A percentile compares a stretch with the other conserved stretches of the same genome.
These are phyloP conservation scores for Drosophila pseudotalamancana DNA, from an alignment of 2,888 invertebrate species.

Conservation along the genomic window DNA sequence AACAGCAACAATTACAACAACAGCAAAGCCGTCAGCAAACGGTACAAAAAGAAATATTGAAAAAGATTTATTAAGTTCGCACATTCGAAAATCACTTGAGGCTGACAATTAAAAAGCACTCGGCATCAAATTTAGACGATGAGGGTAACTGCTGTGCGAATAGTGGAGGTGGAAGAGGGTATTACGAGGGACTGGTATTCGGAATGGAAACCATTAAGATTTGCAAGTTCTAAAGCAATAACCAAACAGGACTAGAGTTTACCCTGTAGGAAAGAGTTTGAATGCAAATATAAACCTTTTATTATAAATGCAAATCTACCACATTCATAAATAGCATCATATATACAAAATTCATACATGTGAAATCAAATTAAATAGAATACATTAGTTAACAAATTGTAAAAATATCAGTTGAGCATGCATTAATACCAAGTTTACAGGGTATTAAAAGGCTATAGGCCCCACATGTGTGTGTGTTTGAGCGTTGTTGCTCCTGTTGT, in stretches of 20 bases:
- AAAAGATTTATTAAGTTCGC: slow-evolving; percentile 78
- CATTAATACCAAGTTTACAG: not conserved
- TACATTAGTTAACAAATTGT: no score
- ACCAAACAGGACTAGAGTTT: no score
- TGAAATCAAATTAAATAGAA: no score
- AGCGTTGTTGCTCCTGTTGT: slow-evolving; percentile 4
- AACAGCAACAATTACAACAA: slow-evolving; percentile 3
- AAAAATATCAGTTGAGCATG: no score
- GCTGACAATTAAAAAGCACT: slow-evolving; percentile 79
- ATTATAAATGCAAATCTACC: no score
- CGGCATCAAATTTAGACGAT: slow-evolving; percentile 43
- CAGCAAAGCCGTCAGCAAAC: slow-evolving; percentile 16
- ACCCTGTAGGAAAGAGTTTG: no score
- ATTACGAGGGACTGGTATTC: not conserved
- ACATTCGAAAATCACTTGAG: slow-evolving; percentile 71
- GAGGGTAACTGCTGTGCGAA: slow-evolving; percentile 10
- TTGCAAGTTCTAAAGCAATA: no score
- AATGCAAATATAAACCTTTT: no score
- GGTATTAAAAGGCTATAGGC: slow-evolving; percentile 7
- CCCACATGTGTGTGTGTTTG: slow-evolving; percentile 3
- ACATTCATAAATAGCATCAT: no score
- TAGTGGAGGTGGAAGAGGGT: not conserved
- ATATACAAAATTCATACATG: no score
- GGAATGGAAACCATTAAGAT: not conserved
- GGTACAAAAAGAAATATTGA: slow-evolving; percentile 42